Base-by-base conservation (phyloP, 2,888 invertebrate species). In the Ochlodes sylvanus region DNA sequence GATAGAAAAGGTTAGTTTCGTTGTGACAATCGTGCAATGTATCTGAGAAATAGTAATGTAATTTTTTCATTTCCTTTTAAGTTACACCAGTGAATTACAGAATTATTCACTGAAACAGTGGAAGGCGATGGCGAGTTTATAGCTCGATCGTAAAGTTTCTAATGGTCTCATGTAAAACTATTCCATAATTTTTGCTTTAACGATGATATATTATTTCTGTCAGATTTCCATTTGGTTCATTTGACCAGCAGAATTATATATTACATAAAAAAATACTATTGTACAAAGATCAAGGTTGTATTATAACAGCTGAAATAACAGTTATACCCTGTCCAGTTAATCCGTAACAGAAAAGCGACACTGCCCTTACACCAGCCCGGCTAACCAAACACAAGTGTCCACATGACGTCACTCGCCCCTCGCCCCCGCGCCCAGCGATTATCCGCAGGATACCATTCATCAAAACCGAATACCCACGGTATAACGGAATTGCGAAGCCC, bases 401-500 rank as follows among this genome's bases (percentile, higher is more conserved):
- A 75, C 73, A 81, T 89, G 89, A 89, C 89, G 88, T 89, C 88
- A 89, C 81, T 69, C 79, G 79, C 80, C 81, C 72, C 75, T 42
- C 55, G 72, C 76, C 75, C 27, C 27, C 27, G 27, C 27, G 27
- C 27, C 70, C 72, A 81, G 86, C 88, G 85, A 89, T 89, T 86
- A 89, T 87, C 88, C 88, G 86, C 88, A 89, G 88, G 82, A 85
- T 83, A 79, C 85, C 84, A 87, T 88, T 88, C 87, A 86, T 89
- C 88, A 87, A 75, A 63, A 63, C 63, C 55, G 63, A 44, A 55
- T 17, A 55, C 55, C 27, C 55, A 50, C 50, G 61, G 41, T 63
- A 15, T 41, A 38, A 55, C 54, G 55, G 27, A 55, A 63, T 38
- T 54, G 63, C 63, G 63, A 42, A 41, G 42, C 63, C 63, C 63